A percentile compares a stretch with the other conserved stretches of the same genome.
These are phyloP conservation scores for Oriolus oriolus DNA, from an alignment of 2,113 vertebrate genomes.

Conservation along the genomic window DNA sequence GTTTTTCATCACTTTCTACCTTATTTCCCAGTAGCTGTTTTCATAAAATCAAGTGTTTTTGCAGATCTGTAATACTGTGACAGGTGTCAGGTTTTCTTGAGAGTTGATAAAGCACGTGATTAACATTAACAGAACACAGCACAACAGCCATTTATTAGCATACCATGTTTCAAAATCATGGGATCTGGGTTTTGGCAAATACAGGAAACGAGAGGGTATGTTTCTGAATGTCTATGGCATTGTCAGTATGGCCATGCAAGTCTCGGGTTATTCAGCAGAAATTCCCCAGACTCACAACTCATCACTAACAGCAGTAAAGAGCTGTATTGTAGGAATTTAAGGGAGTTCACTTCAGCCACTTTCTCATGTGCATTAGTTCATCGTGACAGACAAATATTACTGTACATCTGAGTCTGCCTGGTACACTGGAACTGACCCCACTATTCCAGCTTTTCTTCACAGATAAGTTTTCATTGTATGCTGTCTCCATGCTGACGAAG, in stretches of 20 bases:
- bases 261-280: neutral
- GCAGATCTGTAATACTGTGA: neutral
- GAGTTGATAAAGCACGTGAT: neutral
- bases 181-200: neutral
- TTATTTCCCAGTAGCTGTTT: neutral
- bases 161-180: neutral
- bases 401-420: neutral
- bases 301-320: neutral
- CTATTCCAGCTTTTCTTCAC: neutral
- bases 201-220: accelerated
- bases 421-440: neutral
- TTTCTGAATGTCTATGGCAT: neutral
- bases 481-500: neutral
- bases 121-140: neutral
- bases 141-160: neutral
- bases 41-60: neutral
- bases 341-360: neutral
- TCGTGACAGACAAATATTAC: neutral
- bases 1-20: neutral
- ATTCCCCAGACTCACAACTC: neutral
- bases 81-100: neutral
- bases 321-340: neutral
- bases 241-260: neutral
- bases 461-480: neutral
- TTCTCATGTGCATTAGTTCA: neutral